Evolutionary conservation across 2,797 vertebrate species (phyloP).

Genomic region (Thunnus albacares): DNA sequence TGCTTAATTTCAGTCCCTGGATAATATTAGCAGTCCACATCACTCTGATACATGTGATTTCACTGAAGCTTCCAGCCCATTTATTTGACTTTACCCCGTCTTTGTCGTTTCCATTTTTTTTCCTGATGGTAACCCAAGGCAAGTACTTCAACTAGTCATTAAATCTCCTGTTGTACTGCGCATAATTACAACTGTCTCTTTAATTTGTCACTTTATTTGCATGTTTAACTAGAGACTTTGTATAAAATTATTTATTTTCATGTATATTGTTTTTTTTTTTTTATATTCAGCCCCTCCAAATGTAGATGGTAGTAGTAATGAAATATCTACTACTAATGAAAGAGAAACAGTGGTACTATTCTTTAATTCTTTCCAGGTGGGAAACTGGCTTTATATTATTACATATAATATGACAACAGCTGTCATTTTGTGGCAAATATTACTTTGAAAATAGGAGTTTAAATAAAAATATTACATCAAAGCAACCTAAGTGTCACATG

Average conservation of each 20-base stretch:
- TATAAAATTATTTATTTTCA: constrained; percentile 81
- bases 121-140: constrained; percentile 59
- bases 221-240: constrained; percentile 75
- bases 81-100: constrained; percentile 50
- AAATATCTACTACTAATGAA: constrained; percentile 27
- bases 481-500: constrained; percentile 45
- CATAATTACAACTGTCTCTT: constrained; percentile 65
- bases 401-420: constrained; percentile 57
- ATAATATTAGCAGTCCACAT: constrained; percentile 38
- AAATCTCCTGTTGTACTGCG: constrained; percentile 53
- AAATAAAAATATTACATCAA: constrained; percentile 73
- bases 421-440: constrained; percentile 71
- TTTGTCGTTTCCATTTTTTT: constrained; percentile 57
- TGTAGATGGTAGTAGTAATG: constrained; percentile 56
- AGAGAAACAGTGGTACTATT: constrained; percentile 42
- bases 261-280: constrained; percentile 58
- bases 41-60: constrained; percentile 53
- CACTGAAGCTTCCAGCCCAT: constrained; percentile 45
- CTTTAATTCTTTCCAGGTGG: constrained; percentile 64
- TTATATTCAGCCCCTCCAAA: constrained; percentile 45
- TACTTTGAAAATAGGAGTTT: constrained; percentile 71
- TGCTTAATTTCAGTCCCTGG: constrained; percentile 44
- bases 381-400: constrained; percentile 73
- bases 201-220: constrained; percentile 71
- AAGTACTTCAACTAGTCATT: constrained; percentile 54